Percentiles rank a stretch among this genome's conserved stretches.
Conservation (phyloP, 2,888 invertebrate genomes). For the Mayetiola destructor region DNA sequence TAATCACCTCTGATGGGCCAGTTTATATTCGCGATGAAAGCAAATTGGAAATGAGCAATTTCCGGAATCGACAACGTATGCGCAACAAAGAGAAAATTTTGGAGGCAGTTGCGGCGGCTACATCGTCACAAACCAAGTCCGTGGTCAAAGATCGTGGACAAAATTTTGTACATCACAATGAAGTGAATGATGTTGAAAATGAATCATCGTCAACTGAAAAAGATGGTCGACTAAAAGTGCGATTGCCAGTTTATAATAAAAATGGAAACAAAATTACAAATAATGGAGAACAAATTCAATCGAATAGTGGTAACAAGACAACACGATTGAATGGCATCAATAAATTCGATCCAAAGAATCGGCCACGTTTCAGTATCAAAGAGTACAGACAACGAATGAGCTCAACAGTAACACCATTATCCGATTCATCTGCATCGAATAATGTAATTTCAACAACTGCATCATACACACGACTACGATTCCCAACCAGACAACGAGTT, state of each 20-base stretch:
- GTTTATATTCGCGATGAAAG: constrained; percentile 12
- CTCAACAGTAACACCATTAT: constrained; percentile 37
- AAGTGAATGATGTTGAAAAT: constrained; percentile 10
- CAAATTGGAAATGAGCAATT: background rate
- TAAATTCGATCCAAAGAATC: constrained; percentile 43
- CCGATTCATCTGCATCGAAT: constrained; percentile 29
- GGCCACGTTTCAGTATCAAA: constrained; percentile 62
- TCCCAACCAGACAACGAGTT: constrained; percentile 19
- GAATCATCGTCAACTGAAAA: constrained; percentile 10
- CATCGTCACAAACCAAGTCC: background rate
- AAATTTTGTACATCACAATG: background rate
- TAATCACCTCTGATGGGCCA: background rate
- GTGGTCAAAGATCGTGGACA: background rate
- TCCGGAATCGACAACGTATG: constrained; percentile 14
- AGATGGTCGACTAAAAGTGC: background rate
- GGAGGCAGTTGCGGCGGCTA: background rate
- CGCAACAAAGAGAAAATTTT: constrained; percentile 15
- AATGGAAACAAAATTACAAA: background rate
- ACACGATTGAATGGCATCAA: background rate
- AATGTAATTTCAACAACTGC: constrained; percentile 14
- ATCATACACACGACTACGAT: constrained; percentile 18
- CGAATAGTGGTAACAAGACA: background rate
- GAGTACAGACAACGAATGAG: constrained; percentile 52
- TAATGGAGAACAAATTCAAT: background rate
- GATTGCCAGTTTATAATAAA: background rate